phyloP scores from a whole-genome alignment of 2,888 invertebrate genomes.

The Prenolepis imparis region DNA sequence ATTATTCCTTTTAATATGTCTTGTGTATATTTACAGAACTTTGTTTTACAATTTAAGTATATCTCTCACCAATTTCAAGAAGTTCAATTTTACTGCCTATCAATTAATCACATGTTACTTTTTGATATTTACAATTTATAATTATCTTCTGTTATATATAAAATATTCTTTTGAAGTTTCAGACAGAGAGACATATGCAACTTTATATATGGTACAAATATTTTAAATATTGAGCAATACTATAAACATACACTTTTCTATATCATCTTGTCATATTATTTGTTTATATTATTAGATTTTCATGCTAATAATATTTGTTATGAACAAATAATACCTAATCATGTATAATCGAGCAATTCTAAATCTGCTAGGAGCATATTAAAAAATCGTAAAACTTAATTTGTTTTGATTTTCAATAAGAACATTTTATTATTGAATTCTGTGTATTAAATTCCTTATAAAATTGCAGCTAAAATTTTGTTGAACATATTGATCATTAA shows the following conservation, averaged over 20 bases:
- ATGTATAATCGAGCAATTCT: neutral
- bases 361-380: neutral
- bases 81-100: neutral
- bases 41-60: neutral
- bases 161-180: slow-evolving; percentile 14
- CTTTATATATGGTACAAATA: slow-evolving; percentile 16
- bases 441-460: slow-evolving; percentile 4
- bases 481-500: slow-evolving; percentile 20
- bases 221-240: slow-evolving; percentile 33
- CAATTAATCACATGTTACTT: neutral
- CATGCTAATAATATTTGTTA: neutral
- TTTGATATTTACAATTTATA: slow-evolving; percentile 5
- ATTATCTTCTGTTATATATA: neutral
- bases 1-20: neutral
- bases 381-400: neutral
- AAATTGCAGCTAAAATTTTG: slow-evolving; percentile 1
- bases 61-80: neutral
- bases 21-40: neutral
- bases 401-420: neutral
- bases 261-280: slow-evolving; percentile 8
- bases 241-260: slow-evolving; percentile 34
- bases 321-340: neutral
- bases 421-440: slow-evolving; percentile 3
- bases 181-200: slow-evolving; percentile 1
- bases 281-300: slow-evolving; percentile 1